phyloP scores from a whole-genome alignment of 2,113 vertebrate genomes.

The Caranx melampygus region DNA sequence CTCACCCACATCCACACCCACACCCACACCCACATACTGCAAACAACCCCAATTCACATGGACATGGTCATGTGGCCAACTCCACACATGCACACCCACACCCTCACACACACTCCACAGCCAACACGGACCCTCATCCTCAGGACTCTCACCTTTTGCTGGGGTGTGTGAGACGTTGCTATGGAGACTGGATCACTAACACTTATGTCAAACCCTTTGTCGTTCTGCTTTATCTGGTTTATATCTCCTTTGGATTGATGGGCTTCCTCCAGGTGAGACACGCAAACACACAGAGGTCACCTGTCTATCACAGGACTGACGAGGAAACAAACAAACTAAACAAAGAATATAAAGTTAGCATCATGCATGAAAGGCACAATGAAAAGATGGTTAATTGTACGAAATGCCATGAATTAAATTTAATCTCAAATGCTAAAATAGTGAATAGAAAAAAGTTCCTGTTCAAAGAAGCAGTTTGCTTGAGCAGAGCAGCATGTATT shows the following conservation, averaged over 20 bases:
- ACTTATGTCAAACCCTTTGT: conserved; percentile 99
- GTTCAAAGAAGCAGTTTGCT: no score
- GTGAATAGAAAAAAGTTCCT: no score
- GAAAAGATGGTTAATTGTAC: no score
- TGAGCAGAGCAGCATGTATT: no score
- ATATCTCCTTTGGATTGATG: conserved; percentile 99
- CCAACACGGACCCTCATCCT: conserved; percentile 87
- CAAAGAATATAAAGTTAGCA: no score
- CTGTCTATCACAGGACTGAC: not conserved
- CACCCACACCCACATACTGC: conserved; percentile 28
- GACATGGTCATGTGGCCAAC: conserved; percentile 49
- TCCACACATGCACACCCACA: conserved; percentile 28
- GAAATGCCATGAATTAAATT: no score
- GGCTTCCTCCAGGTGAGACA: conserved; percentile 96
- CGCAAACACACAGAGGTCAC: no score
- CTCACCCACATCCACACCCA: conserved; percentile 17
- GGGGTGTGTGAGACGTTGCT: conserved; percentile 97
- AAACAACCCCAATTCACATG: conserved; percentile 20
- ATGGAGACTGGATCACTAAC: conserved; percentile 99
- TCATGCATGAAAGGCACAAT: no score
- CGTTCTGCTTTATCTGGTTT: conserved; percentile 98
- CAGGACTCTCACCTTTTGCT: conserved; percentile 96
- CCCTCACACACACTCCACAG: conserved; percentile 5
- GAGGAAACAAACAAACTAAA: not conserved
- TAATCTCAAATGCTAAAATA: no score